phyloP scores from a whole-genome alignment of 2,797 vertebrate species.

The Takifugu rubripes region DNA sequence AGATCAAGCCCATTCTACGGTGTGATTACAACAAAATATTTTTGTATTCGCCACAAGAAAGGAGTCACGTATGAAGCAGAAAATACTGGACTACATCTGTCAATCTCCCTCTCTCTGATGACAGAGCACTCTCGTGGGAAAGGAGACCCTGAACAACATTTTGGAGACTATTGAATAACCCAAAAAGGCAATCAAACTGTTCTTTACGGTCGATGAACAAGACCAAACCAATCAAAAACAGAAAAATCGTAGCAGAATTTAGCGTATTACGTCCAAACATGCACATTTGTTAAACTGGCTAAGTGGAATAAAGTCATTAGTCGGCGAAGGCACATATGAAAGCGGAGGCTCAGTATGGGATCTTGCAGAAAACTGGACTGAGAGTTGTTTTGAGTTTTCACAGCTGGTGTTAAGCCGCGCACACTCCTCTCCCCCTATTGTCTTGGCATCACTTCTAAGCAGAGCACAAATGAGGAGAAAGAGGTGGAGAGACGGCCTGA shows the following conservation, averaged over 20 bases:
- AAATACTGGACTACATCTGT: no score
- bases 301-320: conserved; percentile 44
- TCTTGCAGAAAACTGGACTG: conserved; percentile 51
- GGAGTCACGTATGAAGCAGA: conserved; percentile 12
- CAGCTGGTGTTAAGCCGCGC: conserved; percentile 68
- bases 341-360: conserved; percentile 53
- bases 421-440: conserved; percentile 58
- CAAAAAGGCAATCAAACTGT: conserved; percentile 3
- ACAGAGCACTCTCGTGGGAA: no score
- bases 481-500: conserved; percentile 58
- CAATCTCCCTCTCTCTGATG: no score
- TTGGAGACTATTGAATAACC: neutral
- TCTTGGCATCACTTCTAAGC: conserved; percentile 73
- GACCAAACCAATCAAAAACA: neutral
- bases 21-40: conserved; percentile 28
- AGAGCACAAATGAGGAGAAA: conserved; percentile 45
- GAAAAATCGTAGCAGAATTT: neutral
- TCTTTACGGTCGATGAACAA: neutral
- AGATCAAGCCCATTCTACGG: conserved; percentile 16
- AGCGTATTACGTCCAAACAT: conserved; percentile 4
- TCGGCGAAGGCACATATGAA: conserved; percentile 43
- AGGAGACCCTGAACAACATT: neutral
- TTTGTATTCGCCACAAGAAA: conserved; percentile 39
- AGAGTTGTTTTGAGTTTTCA: conserved; percentile 67
- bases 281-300: conserved; percentile 27